phyloP scores from a whole-genome alignment of 1,140 invertebrate species.

The Phthorimaea operculella region DNA sequence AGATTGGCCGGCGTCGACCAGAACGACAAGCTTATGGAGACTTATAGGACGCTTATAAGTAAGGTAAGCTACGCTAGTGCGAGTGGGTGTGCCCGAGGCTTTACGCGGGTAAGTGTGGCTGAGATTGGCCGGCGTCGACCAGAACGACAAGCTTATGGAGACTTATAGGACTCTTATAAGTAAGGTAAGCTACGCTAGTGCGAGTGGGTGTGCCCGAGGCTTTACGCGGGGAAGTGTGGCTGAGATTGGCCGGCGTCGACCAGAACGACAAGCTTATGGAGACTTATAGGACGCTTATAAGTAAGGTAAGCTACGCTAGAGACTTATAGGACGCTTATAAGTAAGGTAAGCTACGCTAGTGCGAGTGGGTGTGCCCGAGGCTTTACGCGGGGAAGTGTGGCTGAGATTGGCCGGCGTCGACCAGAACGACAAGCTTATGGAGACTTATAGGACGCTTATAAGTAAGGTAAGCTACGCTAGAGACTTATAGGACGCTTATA shows the following conservation, averaged over 20 bases:
- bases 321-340: no score
- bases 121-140: conserved; percentile 87
- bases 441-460: no score
- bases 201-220: conserved; percentile 94
- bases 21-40: conserved; percentile 88
- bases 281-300: conserved; percentile 90
- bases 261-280: conserved; percentile 89
- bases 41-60: conserved; percentile 90
- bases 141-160: conserved; percentile 88
- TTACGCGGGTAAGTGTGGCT: conserved; percentile 98
- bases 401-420: no score
- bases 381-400: no score
- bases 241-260: conserved; percentile 89
- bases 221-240: conserved; percentile 97
- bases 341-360: no score
- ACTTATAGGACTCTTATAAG: conserved; percentile 92
- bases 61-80: conserved; percentile 83
- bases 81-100: conserved; percentile 93
- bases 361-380: no score
- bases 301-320: conserved; percentile 81
- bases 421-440: no score
- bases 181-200: conserved; percentile 82
- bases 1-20: conserved; percentile 88
- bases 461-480: no score
- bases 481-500: no score